Percentiles rank a stretch among this genome's conserved stretches.
Evolutionary conservation across 2,113 vertebrate genomes (phyloP).

Genomic region (Phocoena sinus): DNA sequence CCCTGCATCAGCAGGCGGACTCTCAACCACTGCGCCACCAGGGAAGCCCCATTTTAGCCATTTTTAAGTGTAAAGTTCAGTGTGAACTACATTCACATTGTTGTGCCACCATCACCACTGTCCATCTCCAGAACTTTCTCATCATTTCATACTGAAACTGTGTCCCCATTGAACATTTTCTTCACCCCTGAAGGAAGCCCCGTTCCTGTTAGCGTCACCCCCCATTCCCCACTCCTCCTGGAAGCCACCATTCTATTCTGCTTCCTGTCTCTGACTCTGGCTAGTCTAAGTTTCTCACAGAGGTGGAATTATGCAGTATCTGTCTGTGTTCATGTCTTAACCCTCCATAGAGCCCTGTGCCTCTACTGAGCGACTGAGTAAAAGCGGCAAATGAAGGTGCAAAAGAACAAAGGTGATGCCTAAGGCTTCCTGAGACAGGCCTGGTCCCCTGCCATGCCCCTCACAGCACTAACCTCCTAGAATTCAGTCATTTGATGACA

Average conservation of each 20-base stretch:
- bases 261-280: not conserved
- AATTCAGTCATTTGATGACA: not conserved
- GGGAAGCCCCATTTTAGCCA: not conserved
- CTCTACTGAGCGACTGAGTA: not conserved
- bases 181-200: not conserved
- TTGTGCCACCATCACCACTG: no score
- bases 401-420: not conserved
- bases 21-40: no score
- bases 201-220: no score
- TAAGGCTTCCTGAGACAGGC: not conserved
- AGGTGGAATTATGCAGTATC: fast-evolving
- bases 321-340: not conserved
- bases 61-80: not conserved
- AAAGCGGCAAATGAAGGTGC: not conserved
- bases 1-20: no score
- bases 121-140: not conserved
- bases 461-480: not conserved
- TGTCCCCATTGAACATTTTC: not conserved
- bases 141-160: not conserved
- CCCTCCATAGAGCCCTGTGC: not conserved
- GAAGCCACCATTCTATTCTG: fast-evolving
- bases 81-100: no score
- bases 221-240: fast-evolving
- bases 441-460: not conserved
- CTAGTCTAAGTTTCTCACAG: fast-evolving